Evolutionary conservation across 2,888 invertebrate genomes (phyloP).

Genomic region (Lottia scabra): DNA sequence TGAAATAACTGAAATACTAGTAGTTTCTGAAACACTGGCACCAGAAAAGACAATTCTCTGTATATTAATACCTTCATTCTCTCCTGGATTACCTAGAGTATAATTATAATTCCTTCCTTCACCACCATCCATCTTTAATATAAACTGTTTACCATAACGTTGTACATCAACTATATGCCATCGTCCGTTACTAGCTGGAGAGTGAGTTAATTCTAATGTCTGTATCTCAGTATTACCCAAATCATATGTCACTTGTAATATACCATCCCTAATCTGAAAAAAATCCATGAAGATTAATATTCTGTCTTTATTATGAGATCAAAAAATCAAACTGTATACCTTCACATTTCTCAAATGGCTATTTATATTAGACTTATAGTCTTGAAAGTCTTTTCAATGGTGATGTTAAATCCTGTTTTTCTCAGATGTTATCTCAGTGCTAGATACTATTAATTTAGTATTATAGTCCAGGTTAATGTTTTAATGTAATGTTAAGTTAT

Average conservation of each 20-base stretch:
- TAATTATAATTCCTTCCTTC: conserved; percentile 77
- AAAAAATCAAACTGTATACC: too few species aligned
- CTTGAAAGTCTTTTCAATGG: too few species aligned
- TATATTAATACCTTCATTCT: conserved; percentile 38
- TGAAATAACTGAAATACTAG: neutral
- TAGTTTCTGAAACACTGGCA: conserved; percentile 62
- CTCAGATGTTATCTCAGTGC: too few species aligned
- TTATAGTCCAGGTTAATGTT: too few species aligned
- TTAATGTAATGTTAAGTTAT: conserved; percentile 14
- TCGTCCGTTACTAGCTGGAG: conserved; percentile 92
- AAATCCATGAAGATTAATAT: neutral
- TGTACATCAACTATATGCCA: conserved; percentile 96
- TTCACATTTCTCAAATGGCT: too few species aligned
- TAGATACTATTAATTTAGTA: too few species aligned
- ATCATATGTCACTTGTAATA: conserved; percentile 91
- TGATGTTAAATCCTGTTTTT: too few species aligned
- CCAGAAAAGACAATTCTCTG: conserved; percentile 92
- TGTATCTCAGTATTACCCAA: conserved; percentile 89
- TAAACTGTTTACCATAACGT: conserved; percentile 92
- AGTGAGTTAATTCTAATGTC: conserved; percentile 81
- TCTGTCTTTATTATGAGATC: neutral
- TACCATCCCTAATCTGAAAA: conserved; percentile 85
- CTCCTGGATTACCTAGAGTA: conserved; percentile 71
- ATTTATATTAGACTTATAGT: too few species aligned
- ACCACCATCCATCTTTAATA: conserved; percentile 92